Evolutionary conservation across 1,140 invertebrate genomes (phyloP).

Genomic region (Drosophila pseudoananassae): DNA sequence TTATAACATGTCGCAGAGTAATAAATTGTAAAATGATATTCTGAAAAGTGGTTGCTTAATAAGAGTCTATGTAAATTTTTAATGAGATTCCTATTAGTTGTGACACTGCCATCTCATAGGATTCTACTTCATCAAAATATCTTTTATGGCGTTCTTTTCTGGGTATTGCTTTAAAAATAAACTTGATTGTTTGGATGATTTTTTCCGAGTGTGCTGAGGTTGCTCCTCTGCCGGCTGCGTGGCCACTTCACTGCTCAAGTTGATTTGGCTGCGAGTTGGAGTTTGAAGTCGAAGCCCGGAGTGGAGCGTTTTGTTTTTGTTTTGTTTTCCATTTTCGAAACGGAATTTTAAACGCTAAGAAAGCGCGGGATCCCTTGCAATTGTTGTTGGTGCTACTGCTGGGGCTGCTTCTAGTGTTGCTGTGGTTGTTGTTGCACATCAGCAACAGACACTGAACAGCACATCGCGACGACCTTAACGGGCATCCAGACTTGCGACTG

Average conservation of each 20-base stretch:
- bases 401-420: conserved; percentile 13
- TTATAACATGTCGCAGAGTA: neutral
- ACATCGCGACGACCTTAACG: conserved; percentile 48
- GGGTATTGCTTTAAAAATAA: neutral
- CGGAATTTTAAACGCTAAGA: conserved; percentile 52
- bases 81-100: neutral
- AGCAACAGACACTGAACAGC: conserved; percentile 33
- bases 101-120: neutral
- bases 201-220: neutral
- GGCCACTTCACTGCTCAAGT: conserved; percentile 44
- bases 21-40: neutral
- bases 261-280: conserved; percentile 46
- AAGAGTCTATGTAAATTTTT: neutral
- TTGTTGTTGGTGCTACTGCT: conserved; percentile 3
- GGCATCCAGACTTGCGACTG: conserved; percentile 31
- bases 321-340: conserved; percentile 51
- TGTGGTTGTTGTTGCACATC: conserved; percentile 31
- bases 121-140: neutral
- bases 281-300: conserved; percentile 25
- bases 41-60: neutral
- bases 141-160: neutral
- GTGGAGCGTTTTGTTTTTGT: conserved; percentile 42
- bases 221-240: conserved; percentile 30
- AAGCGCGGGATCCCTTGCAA: conserved; percentile 30
- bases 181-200: neutral